phyloP scores from a whole-genome alignment of 2,888 invertebrate species.

The Ceriagrion tenellum region DNA sequence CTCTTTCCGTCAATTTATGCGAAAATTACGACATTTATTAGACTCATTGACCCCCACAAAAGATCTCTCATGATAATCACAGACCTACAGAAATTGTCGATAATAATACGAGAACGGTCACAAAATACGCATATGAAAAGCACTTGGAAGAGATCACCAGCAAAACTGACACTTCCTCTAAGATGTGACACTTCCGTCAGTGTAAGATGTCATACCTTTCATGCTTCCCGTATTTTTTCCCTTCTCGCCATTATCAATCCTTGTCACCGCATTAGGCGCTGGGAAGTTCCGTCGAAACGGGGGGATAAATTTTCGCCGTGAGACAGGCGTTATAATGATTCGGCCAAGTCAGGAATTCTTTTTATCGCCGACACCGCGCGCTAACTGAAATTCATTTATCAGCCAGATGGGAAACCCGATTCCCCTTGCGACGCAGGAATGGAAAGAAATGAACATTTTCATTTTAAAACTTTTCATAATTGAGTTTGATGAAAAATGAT shows the following conservation, averaged over 20 bases:
- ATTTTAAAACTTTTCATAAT: conserved; percentile 43
- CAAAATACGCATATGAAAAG: too few relatives aligned
- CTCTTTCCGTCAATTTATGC: too few relatives aligned
- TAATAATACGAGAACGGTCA: too few relatives aligned
- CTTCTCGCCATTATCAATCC: neutral
- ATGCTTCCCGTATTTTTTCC: neutral
- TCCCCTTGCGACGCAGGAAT: neutral
- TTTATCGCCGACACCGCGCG: neutral
- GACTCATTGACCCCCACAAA: too few relatives aligned
- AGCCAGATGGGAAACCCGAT: conserved; percentile 8
- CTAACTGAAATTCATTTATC: conserved; percentile 19
- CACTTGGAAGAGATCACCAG: too few relatives aligned
- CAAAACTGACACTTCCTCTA: too few relatives aligned
- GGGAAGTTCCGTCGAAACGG: neutral
- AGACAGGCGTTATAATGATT: neutral
- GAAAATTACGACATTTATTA: too few relatives aligned
- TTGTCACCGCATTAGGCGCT: neutral
- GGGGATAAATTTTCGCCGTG: neutral
- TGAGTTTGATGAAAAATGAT: conserved; percentile 51
- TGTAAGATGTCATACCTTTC: neutral
- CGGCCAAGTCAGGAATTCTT: neutral
- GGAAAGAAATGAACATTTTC: conserved; percentile 38
- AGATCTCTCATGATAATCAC: too few relatives aligned
- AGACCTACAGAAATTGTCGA: too few relatives aligned
- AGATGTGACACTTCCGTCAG: too few relatives aligned